Base-by-base conservation (phyloP, 2,888 invertebrate genomes). In the Agonum fuliginosum region DNA sequence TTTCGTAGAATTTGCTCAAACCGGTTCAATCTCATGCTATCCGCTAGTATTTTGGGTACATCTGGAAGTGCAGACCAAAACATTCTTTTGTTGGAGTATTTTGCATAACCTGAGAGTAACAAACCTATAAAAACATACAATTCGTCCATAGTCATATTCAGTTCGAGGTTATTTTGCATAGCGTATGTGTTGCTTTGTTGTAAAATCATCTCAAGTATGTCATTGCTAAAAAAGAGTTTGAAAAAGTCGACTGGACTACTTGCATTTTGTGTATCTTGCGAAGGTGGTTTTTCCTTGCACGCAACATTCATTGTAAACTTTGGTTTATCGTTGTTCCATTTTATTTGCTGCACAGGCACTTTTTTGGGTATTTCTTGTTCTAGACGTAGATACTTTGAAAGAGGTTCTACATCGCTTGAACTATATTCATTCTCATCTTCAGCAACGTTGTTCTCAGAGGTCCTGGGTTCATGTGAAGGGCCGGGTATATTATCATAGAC, bases 11-110 rank as follows among this genome's bases (percentile, higher is more conserved):
- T n/a, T n/a, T n/a, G n/a, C n/a, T 80, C 78, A 71, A 79, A 80
- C 43, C 77, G 27, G 37, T 80, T 79, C 10, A 70, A 71, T 17
- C 78, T n/a, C 48, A 79, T 79, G 71, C 76, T 78, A 27, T 80
- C 69, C 19, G 58, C n/a, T 20, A 80, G 34, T 19, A 79, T 73
- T 75, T 78, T 75, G 14, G 77, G 78, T 14, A 80, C 78, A 67
- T 79, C 79, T 20, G 75, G 67, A 6, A 65, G 65, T 27, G 65
- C 62, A 14, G 77, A 72, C 76, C 79, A 79, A 41, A 73, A 79
- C 69, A 80, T 73, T 6, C 79, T 77, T 75, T 79, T 79, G 24
- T 79, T 79, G 4, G 79, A 78, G 54, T 79, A 81, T 69, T 80
- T 79, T 6, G 37, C 79, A 72, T 80, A 80, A 30, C 79, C 79